A percentile compares a stretch with the other conserved stretches of the same genome.
Evolutionary conservation across 2,113 vertebrate genomes (phyloP).

Genomic region (Hemiprocne comata): DNA sequence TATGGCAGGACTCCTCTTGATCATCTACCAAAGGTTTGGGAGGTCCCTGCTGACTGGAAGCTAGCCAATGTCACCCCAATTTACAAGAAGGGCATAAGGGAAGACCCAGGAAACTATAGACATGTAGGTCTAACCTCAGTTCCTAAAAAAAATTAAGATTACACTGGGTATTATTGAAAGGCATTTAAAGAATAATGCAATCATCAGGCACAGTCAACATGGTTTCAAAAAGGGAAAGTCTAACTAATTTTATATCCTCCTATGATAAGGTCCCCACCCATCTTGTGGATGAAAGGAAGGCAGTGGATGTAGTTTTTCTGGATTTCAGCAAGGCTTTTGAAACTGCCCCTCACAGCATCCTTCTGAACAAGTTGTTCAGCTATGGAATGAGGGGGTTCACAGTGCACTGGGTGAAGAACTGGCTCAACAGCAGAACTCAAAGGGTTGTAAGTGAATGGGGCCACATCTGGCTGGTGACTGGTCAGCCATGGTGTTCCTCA

Average conservation of each 20-base stretch:
- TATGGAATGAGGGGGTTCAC: not conserved
- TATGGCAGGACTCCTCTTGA: not conserved
- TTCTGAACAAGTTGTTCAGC: not conserved
- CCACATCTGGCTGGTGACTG: accelerated
- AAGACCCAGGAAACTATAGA: not conserved
- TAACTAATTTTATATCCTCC: not conserved
- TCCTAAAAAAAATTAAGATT: not conserved
- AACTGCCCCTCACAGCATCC: not conserved
- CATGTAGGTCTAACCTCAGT: not conserved
- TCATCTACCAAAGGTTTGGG: not conserved
- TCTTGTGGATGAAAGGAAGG: not conserved
- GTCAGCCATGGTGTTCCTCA: not conserved
- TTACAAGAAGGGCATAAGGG: not conserved
- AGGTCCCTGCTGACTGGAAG: not conserved
- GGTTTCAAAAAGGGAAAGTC: not conserved
- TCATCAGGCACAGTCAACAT: not conserved
- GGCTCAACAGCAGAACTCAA: not conserved
- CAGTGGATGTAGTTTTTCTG: not conserved
- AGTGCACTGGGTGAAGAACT: not conserved
- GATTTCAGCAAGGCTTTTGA: not conserved
- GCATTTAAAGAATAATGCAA: not conserved
- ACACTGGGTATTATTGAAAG: not conserved
- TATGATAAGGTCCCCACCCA: not conserved
- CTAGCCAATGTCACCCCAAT: not conserved
- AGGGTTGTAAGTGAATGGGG: not conserved